A percentile compares a stretch with the other conserved stretches of the same genome.
These are phyloP conservation scores for Vanessa tameamea DNA, from an alignment of 1,140 invertebrate species.

Conservation along the genomic window DNA sequence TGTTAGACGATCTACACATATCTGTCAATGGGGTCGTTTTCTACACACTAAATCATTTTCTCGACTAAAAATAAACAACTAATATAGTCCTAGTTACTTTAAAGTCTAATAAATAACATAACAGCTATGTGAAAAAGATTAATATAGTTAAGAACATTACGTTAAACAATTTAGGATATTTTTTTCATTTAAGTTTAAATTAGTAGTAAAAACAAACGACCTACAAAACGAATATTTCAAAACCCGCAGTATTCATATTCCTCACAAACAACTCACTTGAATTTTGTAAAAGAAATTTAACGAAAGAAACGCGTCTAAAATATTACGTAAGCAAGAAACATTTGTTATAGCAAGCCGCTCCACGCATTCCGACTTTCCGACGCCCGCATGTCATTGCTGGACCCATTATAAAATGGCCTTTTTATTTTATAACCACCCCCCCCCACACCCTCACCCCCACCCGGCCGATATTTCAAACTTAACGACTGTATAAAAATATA, in stretches of 20 bases:
- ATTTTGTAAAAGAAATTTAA: neutral
- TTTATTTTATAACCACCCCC: conserved; percentile 70
- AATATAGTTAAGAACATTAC: no score
- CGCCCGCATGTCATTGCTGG: conserved; percentile 75
- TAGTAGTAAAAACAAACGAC: no score
- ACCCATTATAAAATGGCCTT: conserved; percentile 79
- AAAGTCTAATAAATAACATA: no score
- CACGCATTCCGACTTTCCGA: conserved; percentile 49
- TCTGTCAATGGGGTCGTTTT: no score
- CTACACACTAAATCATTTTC: no score
- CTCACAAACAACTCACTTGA: neutral
- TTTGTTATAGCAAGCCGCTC: conserved; percentile 32
- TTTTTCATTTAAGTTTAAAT: no score
- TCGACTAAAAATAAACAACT: no score
- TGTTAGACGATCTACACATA: no score
- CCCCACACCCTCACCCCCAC: conserved; percentile 38
- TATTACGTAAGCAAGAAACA: conserved; percentile 31
- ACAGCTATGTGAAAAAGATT: no score
- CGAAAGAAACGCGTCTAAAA: neutral
- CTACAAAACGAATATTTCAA: neutral
- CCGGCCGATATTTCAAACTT: conserved; percentile 76
- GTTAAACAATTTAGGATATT: no score
- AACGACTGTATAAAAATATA: conserved; percentile 76
- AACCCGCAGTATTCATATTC: neutral
- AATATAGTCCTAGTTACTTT: no score